phyloP scores from a whole-genome alignment of 2,888 invertebrate species.

The Danaus chrysippus region DNA sequence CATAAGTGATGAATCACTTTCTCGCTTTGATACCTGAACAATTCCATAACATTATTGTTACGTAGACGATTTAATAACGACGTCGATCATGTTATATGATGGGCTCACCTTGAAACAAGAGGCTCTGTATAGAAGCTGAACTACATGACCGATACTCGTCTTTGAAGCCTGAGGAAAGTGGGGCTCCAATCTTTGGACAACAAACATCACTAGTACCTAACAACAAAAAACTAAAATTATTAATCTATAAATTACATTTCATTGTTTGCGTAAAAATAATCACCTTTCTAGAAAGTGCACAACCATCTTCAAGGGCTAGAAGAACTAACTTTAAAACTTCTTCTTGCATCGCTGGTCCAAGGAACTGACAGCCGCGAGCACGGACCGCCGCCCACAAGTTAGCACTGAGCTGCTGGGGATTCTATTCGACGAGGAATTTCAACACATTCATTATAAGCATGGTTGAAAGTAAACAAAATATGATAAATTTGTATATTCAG shows the following conservation, averaged over 20 bases:
- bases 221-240: slow-evolving; percentile 14
- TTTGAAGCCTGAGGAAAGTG: slow-evolving; percentile 98
- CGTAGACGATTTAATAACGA: background rate
- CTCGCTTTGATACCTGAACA: slow-evolving; percentile 92
- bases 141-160: slow-evolving; percentile 99
- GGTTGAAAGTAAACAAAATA: background rate
- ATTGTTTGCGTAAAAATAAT: slow-evolving; percentile 6
- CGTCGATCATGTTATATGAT: background rate
- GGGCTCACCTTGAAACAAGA: slow-evolving; percentile 98
- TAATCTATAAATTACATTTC: background rate
- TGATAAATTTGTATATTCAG: background rate
- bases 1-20: slow-evolving; percentile 98
- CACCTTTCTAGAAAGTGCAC: slow-evolving; percentile 93
- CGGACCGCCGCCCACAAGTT: slow-evolving; percentile 98
- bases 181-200: slow-evolving; percentile 96
- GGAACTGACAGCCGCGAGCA: slow-evolving; percentile 97
- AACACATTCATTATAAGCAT: background rate
- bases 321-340: slow-evolving; percentile 97
- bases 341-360: slow-evolving; percentile 99
- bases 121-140: slow-evolving; percentile 97
- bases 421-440: slow-evolving; percentile 66
- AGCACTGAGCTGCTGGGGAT: slow-evolving; percentile 94
- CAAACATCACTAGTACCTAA: slow-evolving; percentile 95
- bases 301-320: slow-evolving; percentile 96
- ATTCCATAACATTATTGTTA: background rate